Base-by-base conservation (phyloP, 2,113 vertebrate species). In the Merops nubicus region DNA sequence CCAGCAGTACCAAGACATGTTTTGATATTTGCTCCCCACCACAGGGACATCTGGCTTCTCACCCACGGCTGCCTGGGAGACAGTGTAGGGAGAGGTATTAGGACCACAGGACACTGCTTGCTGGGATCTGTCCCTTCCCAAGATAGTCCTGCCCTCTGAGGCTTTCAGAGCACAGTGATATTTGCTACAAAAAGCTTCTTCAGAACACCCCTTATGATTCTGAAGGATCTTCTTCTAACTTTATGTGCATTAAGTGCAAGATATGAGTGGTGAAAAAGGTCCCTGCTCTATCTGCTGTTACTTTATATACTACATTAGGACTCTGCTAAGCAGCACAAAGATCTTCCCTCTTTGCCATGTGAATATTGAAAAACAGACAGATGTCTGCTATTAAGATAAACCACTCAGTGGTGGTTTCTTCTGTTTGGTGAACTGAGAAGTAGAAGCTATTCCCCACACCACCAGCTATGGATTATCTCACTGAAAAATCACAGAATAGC, bases 401-500 rank as follows among this genome's bases (percentile, higher is more conserved):
- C 72, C 20, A 45, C 25, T 14, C 68, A 45, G n/a, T 26, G 13
- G 31, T 87, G 15, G 7, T 81, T 96, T 74, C 92, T 92, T 85
- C 18, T 91, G 36, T 89, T 92, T 91, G 48, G 76, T 56, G 43
- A 95, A 53, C 33, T 48, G 36, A 81, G 93, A 92, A 91, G 67
- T 45, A 81, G 57, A 92, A 92, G 79, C 62, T 89, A 53, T 89
- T 89, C 59, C 53, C 56, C n/a, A 88, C 5, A 8, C 73, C 83
- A 92, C 85, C n/a, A 96, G 88, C 80, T 78, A 95, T 75, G 80
- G 73, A 92, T 85, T 89, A 94, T 95, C 88, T 96, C 91, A 78
- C 83, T 60, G 88, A 92, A 93, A 92, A 96, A 97, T 94, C 93
- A 85, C 2, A 91, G 62, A 91, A 97, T n/a, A 57, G 29, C 76